Base-by-base conservation (phyloP, 2,797 vertebrate genomes). In the Lacerta viridis region DNA sequence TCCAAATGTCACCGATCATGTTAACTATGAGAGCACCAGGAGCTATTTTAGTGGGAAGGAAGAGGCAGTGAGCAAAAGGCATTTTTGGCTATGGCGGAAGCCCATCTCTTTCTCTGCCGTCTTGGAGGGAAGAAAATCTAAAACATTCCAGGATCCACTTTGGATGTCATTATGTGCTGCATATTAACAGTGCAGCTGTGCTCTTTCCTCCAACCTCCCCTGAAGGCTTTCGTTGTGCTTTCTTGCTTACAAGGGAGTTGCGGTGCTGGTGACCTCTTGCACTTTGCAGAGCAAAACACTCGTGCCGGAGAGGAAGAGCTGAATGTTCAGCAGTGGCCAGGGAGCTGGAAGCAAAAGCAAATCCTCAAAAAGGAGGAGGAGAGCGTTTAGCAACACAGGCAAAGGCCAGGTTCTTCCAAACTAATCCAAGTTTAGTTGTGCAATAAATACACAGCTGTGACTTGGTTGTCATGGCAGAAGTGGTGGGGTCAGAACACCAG, bases 1-100 rank as follows among this genome's bases (percentile, higher is more conserved):
- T 88, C 90, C 82, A 93, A 88, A 92, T 90, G 87, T 91, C 85
- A 74, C 29, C n/a, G 77, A 91, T 82, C 66, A 87, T 93, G 89
- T 71, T 91, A 84, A 85, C 83, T 82, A 0, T 75, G n/a, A 80
- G 84, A 6, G 0, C 90, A 89, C 89, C 91, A 29, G 17, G 1
- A 90, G 46, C 84, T 78, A 27, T 72, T 90, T 90, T 59, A 64
- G 64, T 2, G 6, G 90, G 69, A 85, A 1, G 2, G n/a, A 81
- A 64, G 82, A 80, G 25, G 80, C 83, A 86, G 84, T 46, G 84
- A 83, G 75, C 86, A 33, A 8, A 64, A 64, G 23, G 68, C 59
- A 59, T 59, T 87, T 66, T 86, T 84, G 76, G 71, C 6, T 6
- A 64, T 29, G 27, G 69, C 41, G 55, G 69, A 39, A 66, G 78